These are phyloP conservation scores for Drosophila bipectinata DNA, from an alignment of 1,140 invertebrate species.

Conservation along the genomic window DNA sequence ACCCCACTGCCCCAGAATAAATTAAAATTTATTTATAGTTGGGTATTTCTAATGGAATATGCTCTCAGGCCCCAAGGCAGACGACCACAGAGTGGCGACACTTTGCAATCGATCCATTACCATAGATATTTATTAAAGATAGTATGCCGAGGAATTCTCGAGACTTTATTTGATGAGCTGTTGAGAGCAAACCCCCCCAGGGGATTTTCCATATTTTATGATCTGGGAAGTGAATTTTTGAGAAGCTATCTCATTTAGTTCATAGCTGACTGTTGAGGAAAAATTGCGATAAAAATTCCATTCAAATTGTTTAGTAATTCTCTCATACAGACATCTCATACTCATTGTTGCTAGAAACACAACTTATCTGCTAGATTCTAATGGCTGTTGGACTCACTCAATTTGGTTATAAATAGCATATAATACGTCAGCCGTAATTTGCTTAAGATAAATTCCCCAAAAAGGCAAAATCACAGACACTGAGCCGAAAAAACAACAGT, in stretches of 20 bases:
- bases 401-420: slow-evolving; percentile 27
- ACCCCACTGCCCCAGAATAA: slow-evolving; percentile 43
- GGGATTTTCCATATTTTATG: slow-evolving; percentile 73
- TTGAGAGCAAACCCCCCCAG: slow-evolving; percentile 37
- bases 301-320: background rate
- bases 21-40: slow-evolving; percentile 77
- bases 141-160: background rate
- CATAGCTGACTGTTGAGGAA: slow-evolving; percentile 22
- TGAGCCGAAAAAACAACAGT: slow-evolving; percentile 15
- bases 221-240: slow-evolving; percentile 20
- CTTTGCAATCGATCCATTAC: slow-evolving; percentile 64
- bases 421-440: slow-evolving; percentile 41
- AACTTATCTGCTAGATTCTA: background rate
- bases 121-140: slow-evolving; percentile 34
- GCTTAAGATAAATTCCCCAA: slow-evolving; percentile 33
- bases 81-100: slow-evolving; percentile 37
- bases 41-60: slow-evolving; percentile 30
- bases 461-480: slow-evolving; percentile 10
- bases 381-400: background rate
- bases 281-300: slow-evolving; percentile 19
- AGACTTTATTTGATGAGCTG: slow-evolving; percentile 61
- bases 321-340: too few relatives aligned
- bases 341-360: background rate
- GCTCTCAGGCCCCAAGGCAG: slow-evolving; percentile 6
- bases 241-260: slow-evolving; percentile 51